These are phyloP conservation scores for Chiroxiphia lanceolata DNA, from an alignment of 2,797 vertebrate genomes.

Conservation along the genomic window DNA sequence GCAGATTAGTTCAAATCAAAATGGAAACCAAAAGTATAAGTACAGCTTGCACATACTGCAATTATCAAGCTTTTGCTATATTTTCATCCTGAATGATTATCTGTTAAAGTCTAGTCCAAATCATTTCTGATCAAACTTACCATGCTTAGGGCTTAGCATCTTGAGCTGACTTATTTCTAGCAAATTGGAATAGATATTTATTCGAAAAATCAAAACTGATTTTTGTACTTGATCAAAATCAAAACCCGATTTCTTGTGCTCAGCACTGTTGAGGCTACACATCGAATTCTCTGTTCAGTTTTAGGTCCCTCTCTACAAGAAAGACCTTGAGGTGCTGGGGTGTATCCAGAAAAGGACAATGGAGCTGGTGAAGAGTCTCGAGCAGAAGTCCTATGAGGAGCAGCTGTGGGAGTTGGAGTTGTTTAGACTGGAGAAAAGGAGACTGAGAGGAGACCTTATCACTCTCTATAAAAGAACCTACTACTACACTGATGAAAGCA, in stretches of 20 bases:
- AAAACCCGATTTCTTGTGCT: not conserved
- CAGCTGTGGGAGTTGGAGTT: not conserved
- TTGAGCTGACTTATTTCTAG: not conserved
- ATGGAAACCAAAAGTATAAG: not conserved
- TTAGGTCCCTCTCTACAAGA: not conserved
- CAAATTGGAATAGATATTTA: not conserved
- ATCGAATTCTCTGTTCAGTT: not conserved
- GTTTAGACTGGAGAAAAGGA: not conserved
- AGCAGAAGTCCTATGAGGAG: not conserved
- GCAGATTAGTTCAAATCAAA: not conserved
- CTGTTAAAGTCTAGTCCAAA: not conserved
- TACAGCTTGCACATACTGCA: not conserved
- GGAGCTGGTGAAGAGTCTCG: not conserved
- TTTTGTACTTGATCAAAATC: not conserved
- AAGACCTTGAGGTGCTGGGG: not conserved
- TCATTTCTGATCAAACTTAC: not conserved
- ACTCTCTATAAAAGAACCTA: not conserved
- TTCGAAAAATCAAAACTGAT: not conserved
- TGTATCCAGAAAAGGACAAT: accelerated
- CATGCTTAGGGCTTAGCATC: not conserved
- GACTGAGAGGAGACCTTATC: not conserved
- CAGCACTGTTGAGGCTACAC: accelerated
- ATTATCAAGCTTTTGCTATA: not conserved
- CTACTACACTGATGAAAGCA: not conserved
- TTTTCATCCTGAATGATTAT: not conserved